Conservation (phyloP, 37 sponge, comb jelly and placozoan species). For the Oopsacas minuta region DNA sequence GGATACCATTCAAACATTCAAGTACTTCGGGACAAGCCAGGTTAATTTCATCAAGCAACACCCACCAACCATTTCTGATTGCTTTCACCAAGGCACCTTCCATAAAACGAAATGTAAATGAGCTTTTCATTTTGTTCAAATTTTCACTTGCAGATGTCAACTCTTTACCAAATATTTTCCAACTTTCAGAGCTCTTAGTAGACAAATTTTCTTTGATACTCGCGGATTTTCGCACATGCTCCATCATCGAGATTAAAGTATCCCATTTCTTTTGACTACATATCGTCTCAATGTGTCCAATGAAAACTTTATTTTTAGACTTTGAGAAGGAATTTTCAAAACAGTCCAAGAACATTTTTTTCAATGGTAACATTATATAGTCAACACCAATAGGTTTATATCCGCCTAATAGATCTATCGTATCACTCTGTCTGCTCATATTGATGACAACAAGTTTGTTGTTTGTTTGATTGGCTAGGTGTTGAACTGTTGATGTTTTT, state of each 20-base stretch:
- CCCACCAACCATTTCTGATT: conserved; percentile 74
- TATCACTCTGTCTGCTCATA: conserved; percentile 90
- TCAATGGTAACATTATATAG: conserved; percentile 47
- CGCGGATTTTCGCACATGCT: neutral
- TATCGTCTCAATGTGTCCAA: conserved; percentile 57
- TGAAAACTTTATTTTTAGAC: conserved; percentile 58
- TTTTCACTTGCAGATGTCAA: neutral
- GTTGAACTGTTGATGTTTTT: conserved; percentile 77
- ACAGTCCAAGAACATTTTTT: conserved; percentile 50
- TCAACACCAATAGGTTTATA: conserved; percentile 69
- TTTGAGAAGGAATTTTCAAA: conserved; percentile 66
- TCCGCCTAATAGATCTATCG: conserved; percentile 89
- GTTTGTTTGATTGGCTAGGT: conserved; percentile 64
- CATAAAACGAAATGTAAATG: neutral
- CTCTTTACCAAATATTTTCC: neutral
- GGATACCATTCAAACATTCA: conserved; percentile 73
- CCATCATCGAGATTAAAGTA: neutral
- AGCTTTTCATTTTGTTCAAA: neutral
- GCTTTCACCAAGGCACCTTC: conserved; percentile 83
- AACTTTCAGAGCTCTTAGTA: neutral
- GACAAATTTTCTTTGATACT: neutral
- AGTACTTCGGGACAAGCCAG: conserved; percentile 79
- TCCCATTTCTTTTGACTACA: neutral
- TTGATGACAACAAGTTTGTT: conserved; percentile 75
- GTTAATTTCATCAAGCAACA: conserved; percentile 95